Evolutionary conservation across 2,888 invertebrate genomes (phyloP).

Genomic region (Lysandra coridon): DNA sequence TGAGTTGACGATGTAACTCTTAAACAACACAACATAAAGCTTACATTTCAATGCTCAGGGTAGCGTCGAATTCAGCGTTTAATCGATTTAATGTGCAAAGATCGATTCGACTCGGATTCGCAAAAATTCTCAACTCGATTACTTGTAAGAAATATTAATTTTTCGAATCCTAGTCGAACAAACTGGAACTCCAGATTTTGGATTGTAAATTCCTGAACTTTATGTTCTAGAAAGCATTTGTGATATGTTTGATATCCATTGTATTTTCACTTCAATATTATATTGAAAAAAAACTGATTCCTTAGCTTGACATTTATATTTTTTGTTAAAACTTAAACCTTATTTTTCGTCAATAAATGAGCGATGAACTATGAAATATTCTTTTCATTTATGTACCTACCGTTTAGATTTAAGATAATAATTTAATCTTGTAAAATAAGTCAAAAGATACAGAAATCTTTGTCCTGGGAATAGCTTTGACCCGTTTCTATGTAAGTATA

Average conservation of each 20-base stretch:
- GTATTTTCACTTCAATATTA: background rate
- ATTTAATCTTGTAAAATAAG: background rate
- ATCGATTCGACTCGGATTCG: background rate
- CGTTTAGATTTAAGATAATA: background rate
- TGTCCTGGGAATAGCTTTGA: too few relatives aligned
- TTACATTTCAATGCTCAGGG: too few relatives aligned
- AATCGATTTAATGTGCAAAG: background rate
- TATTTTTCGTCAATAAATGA: slow-evolving; percentile 8
- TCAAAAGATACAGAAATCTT: too few relatives aligned
- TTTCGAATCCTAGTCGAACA: background rate
- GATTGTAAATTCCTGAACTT: background rate
- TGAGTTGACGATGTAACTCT: too few relatives aligned
- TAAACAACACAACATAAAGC: too few relatives aligned
- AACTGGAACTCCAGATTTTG: background rate
- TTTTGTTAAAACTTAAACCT: background rate
- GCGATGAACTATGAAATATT: slow-evolving; percentile 16
- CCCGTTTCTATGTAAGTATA: too few relatives aligned
- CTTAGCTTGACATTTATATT: background rate
- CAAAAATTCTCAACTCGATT: background rate
- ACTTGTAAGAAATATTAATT: too few relatives aligned
- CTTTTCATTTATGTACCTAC: background rate
- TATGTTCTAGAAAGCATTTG: background rate
- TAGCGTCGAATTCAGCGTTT: background rate
- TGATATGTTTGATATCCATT: background rate
- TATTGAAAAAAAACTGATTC: background rate